Conservation (phyloP, 2,113 vertebrate species). For the Sclerurus mexicanus region DNA sequence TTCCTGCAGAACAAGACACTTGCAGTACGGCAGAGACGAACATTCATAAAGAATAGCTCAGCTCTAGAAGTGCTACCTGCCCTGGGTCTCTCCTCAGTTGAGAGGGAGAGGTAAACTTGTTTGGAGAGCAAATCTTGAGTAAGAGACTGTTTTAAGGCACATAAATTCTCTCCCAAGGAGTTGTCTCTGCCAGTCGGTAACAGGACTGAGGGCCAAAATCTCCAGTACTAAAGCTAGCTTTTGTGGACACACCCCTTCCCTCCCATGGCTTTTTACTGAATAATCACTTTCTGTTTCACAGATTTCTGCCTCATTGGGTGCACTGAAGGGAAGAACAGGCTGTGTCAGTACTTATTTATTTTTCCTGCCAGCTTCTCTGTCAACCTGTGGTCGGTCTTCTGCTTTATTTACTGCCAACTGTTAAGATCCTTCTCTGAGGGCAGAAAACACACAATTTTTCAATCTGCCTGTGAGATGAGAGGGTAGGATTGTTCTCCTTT, state of each 20-base stretch:
- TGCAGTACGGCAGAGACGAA: background rate
- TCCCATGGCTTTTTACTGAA: background rate
- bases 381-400: background rate
- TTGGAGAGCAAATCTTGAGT: background rate
- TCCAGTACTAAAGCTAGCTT: background rate
- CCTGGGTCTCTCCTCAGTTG: background rate
- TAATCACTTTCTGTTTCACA: background rate
- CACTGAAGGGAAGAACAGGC: background rate
- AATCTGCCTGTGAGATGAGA: background rate
- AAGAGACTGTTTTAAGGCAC: background rate
- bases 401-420: slow-evolving; percentile 38
- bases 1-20: background rate
- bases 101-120: background rate
- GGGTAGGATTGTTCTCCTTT: background rate
- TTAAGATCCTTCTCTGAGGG: background rate
- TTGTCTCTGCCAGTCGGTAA: background rate
- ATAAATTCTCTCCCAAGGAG: background rate
- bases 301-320: background rate
- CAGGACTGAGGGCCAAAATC: background rate
- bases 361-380: background rate
- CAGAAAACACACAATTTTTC: background rate
- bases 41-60: background rate
- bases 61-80: background rate
- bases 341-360: slow-evolving; percentile 20
- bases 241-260: background rate